Percentiles rank a stretch among this genome's conserved stretches.
These are phyloP conservation scores for Yponomeuta sedellus DNA, from an alignment of 2,888 invertebrate genomes.

Conservation along the genomic window DNA sequence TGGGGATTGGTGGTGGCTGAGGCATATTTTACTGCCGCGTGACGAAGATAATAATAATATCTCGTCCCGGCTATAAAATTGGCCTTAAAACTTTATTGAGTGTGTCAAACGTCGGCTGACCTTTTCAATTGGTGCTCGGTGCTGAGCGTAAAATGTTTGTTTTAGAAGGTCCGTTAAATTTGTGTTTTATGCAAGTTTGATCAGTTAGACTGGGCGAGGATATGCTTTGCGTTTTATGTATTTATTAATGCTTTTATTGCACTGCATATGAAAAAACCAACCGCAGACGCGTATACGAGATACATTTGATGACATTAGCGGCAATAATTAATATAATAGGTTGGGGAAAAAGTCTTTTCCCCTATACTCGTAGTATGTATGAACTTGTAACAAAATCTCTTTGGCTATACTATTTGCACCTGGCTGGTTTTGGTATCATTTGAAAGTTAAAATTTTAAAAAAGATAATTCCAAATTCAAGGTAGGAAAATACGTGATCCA, in stretches of 20 bases:
- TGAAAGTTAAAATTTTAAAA: too few relatives aligned
- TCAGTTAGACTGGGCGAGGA: not conserved
- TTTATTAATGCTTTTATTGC: not conserved
- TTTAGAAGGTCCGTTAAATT: not conserved
- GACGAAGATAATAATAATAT: slow-evolving; percentile 37
- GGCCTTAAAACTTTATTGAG: slow-evolving; percentile 11
- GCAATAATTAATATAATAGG: too few relatives aligned
- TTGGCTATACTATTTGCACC: too few relatives aligned
- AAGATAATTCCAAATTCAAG: too few relatives aligned
- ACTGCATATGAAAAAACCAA: too few relatives aligned
- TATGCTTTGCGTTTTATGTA: not conserved
- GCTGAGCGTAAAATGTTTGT: not conserved
- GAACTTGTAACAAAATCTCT: too few relatives aligned
- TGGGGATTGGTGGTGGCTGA: not conserved
- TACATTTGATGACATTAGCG: not conserved
- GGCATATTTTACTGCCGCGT: slow-evolving; percentile 30
- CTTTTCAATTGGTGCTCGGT: slow-evolving; percentile 1
- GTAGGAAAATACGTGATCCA: too few relatives aligned
- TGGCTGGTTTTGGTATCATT: too few relatives aligned
- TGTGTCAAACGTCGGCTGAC: slow-evolving; percentile 6
- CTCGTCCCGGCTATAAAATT: slow-evolving; percentile 22
- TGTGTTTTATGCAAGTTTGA: not conserved
- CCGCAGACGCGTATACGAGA: too few relatives aligned
- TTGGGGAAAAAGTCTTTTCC: too few relatives aligned
- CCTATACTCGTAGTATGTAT: too few relatives aligned